Evolutionary conservation across 2,888 invertebrate genomes (phyloP).

Genomic region (Lasioglossum villosulum): DNA sequence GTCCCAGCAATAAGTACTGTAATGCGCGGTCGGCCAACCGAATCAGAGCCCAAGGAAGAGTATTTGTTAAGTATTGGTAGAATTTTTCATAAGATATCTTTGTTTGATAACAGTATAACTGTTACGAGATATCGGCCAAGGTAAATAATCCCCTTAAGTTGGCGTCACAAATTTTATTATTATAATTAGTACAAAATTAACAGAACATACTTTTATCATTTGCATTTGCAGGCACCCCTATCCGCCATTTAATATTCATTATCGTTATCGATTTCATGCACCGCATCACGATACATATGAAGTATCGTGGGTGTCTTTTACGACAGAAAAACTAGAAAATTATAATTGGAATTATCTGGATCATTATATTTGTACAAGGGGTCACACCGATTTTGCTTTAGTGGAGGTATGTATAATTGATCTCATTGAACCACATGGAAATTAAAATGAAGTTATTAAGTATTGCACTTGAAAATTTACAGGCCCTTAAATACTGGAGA

Average conservation of each 20-base stretch:
- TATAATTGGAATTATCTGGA: constrained; percentile 99
- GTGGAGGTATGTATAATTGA: constrained; percentile 88
- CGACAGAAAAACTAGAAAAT: constrained; percentile 96
- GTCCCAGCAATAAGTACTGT: constrained; percentile 80
- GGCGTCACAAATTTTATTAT: neutral
- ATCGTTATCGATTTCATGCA: constrained; percentile 96
- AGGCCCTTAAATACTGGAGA: constrained; percentile 96
- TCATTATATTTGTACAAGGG: constrained; percentile 97
- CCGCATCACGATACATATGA: constrained; percentile 97
- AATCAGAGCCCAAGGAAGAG: constrained; percentile 88
- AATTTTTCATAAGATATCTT: constrained; percentile 96
- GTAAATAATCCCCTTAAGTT: constrained; percentile 85
- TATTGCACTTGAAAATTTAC: constrained; percentile 68
- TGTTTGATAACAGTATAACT: constrained; percentile 95
- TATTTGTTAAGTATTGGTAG: constrained; percentile 96
- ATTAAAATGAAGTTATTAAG: neutral
- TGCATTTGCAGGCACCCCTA: constrained; percentile 92
- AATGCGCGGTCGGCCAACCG: constrained; percentile 82
- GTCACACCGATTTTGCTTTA: constrained; percentile 95
- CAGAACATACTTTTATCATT: constrained; percentile 25
- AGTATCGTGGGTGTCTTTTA: constrained; percentile 97
- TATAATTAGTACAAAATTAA: constrained; percentile 18
- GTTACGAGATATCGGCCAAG: constrained; percentile 97
- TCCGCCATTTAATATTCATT: constrained; percentile 96
- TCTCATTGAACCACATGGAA: neutral